A percentile compares a stretch with the other conserved stretches of the same genome.
Conservation (phyloP, 2,888 invertebrate genomes). For the Melitaea athalia region DNA sequence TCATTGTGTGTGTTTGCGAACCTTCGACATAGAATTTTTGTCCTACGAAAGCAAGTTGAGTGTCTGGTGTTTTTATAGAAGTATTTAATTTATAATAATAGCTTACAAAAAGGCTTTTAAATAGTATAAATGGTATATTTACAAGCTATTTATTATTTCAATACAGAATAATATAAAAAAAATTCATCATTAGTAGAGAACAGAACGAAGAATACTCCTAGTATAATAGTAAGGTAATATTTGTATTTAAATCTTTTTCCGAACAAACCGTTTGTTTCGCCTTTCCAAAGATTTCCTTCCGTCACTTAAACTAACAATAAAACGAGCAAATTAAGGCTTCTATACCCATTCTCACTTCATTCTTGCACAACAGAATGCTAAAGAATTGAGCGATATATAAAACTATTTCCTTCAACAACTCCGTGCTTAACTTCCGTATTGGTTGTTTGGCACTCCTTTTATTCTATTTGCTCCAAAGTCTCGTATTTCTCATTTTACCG, state of each 20-base stretch:
- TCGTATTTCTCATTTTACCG: slow-evolving; percentile 8
- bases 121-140: too few relatives aligned
- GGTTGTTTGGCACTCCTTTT: slow-evolving; percentile 12
- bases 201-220: too few relatives aligned
- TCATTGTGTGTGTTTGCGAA: too few relatives aligned
- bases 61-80: too few relatives aligned
- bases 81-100: too few relatives aligned
- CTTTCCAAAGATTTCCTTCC: neutral
- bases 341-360: slow-evolving; percentile 20
- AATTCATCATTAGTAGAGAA: too few relatives aligned
- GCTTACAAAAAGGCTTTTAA: too few relatives aligned
- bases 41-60: too few relatives aligned
- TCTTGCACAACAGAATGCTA: slow-evolving; percentile 15
- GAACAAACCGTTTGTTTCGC: neutral
- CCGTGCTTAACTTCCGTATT: slow-evolving; percentile 17
- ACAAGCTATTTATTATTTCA: too few relatives aligned
- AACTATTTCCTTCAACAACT: slow-evolving; percentile 23
- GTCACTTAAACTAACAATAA: slow-evolving; percentile 15
- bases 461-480: slow-evolving; percentile 18
- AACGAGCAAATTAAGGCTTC: slow-evolving; percentile 24
- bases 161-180: too few relatives aligned
- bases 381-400: slow-evolving; percentile 22
- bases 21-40: too few relatives aligned
- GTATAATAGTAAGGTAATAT: neutral
- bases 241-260: neutral